phyloP scores from a whole-genome alignment of 2,888 invertebrate species.

The Aleiodes leptofemur region DNA sequence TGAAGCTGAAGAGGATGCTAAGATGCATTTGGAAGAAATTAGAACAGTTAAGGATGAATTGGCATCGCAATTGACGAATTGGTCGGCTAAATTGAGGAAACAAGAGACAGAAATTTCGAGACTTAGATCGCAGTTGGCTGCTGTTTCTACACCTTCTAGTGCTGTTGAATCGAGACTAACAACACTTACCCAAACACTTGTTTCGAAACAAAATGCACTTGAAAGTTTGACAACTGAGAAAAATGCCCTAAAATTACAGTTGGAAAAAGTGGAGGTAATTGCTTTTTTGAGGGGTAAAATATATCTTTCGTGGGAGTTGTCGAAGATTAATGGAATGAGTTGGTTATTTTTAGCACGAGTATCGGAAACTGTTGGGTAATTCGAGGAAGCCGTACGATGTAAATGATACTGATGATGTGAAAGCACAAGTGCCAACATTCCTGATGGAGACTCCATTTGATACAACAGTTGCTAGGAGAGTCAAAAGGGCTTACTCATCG shows the following conservation, averaged over 20 bases:
- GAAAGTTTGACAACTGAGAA: slow-evolving; percentile 90
- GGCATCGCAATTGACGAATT: slow-evolving; percentile 75
- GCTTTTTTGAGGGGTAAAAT: too few species aligned
- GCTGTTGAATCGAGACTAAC: slow-evolving; percentile 70
- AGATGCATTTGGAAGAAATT: slow-evolving; percentile 73
- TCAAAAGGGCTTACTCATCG: slow-evolving; percentile 86
- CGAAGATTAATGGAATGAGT: slow-evolving; percentile 13
- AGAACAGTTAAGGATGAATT: slow-evolving; percentile 78
- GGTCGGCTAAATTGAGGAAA: slow-evolving; percentile 77
- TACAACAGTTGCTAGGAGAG: slow-evolving; percentile 83
- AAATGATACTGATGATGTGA: slow-evolving; percentile 83
- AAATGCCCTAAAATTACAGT: slow-evolving; percentile 88
- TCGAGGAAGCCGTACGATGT: slow-evolving; percentile 78
- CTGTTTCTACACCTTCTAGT: slow-evolving; percentile 68
- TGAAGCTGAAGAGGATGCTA: slow-evolving; percentile 75
- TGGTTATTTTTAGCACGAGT: slow-evolving; percentile 77
- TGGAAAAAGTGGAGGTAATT: slow-evolving; percentile 86
- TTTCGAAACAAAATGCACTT: slow-evolving; percentile 90
- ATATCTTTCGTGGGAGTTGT: too few species aligned
- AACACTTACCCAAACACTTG: slow-evolving; percentile 86
- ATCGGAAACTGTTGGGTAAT: slow-evolving; percentile 78
- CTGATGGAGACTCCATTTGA: slow-evolving; percentile 87
- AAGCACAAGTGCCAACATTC: slow-evolving; percentile 83
- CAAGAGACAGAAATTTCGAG: slow-evolving; percentile 79
- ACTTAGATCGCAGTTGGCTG: slow-evolving; percentile 77